Conservation (phyloP, 2,888 invertebrate genomes). For the Myopa tessellatipennis region DNA sequence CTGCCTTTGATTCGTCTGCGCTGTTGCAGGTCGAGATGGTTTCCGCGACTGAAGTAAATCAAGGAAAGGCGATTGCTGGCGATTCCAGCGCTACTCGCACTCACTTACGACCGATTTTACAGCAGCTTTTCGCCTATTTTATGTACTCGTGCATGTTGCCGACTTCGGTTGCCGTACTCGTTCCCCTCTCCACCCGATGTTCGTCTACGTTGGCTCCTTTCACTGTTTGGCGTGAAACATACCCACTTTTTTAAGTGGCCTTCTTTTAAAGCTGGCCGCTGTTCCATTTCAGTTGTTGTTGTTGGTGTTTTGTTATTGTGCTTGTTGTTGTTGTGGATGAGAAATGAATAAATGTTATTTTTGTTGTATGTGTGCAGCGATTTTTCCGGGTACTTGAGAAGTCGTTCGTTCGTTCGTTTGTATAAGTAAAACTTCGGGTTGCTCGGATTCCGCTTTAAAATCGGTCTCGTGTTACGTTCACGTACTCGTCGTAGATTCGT, state of each 20-base stretch:
- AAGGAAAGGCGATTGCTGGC: too few relatives aligned
- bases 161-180: too few relatives aligned
- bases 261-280: not conserved
- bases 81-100: too few relatives aligned
- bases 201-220: not conserved
- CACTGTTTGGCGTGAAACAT: not conserved
- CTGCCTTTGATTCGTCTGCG: too few relatives aligned
- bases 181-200: not conserved
- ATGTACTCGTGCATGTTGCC: not conserved
- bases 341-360: not conserved
- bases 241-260: too few relatives aligned
- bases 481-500: too few relatives aligned
- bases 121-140: not conserved
- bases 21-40: too few relatives aligned
- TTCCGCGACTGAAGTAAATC: too few relatives aligned
- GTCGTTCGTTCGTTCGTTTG: not conserved
- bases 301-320: not conserved
- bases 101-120: not conserved
- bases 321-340: not conserved
- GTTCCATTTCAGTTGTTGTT: not conserved
- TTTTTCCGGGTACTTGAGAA: not conserved
- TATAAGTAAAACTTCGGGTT: not conserved
- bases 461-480: too few relatives aligned
- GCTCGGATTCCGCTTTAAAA: too few relatives aligned
- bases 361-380: not conserved